A percentile compares a stretch with the other conserved stretches of the same genome.
These are phyloP conservation scores for Gallinago undulata DNA, from an alignment of 2,113 vertebrate species.

Conservation along the genomic window DNA sequence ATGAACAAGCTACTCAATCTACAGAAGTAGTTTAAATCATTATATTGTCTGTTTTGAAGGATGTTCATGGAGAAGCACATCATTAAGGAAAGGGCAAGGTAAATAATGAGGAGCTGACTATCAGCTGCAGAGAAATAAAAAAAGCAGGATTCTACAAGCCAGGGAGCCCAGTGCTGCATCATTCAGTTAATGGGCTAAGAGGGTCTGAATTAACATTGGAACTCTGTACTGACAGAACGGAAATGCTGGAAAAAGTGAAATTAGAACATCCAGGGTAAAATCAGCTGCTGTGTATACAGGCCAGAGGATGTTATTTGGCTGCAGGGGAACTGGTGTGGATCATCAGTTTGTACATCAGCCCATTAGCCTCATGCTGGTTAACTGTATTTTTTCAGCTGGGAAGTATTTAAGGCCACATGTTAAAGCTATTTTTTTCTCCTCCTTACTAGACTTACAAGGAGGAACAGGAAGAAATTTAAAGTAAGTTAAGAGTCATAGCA, in stretches of 20 bases:
- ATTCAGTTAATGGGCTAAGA: conserved; percentile 3
- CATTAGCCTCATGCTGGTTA: conserved; percentile 38
- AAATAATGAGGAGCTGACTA: conserved; percentile 27
- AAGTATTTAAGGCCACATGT: conserved; percentile 30
- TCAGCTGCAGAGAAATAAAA: not conserved
- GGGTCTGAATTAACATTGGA: conserved; percentile 14
- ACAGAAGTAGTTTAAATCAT: not conserved
- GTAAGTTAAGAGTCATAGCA: conserved; percentile 8
- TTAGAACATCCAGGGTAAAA: conserved; percentile 4
- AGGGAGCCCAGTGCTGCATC: not conserved
- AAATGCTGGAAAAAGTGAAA: conserved; percentile 12
- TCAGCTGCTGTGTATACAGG: not conserved
- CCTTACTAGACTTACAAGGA: conserved; percentile 11
- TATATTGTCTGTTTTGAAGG: conserved; percentile 20
- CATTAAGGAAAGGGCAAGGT: conserved; percentile 44
- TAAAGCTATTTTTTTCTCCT: conserved; percentile 17
- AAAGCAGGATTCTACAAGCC: not conserved
- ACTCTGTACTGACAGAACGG: not conserved
- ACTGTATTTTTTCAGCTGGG: conserved; percentile 48
- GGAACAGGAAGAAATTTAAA: conserved; percentile 33
- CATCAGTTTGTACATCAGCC: conserved; percentile 45
- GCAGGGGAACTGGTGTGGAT: conserved; percentile 2
- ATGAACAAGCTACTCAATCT: not conserved
- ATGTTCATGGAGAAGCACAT: not conserved
- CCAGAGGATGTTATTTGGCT: conserved; percentile 17